Conservation (phyloP, 2,797 vertebrate species). For the Cossypha niveicapilla region DNA sequence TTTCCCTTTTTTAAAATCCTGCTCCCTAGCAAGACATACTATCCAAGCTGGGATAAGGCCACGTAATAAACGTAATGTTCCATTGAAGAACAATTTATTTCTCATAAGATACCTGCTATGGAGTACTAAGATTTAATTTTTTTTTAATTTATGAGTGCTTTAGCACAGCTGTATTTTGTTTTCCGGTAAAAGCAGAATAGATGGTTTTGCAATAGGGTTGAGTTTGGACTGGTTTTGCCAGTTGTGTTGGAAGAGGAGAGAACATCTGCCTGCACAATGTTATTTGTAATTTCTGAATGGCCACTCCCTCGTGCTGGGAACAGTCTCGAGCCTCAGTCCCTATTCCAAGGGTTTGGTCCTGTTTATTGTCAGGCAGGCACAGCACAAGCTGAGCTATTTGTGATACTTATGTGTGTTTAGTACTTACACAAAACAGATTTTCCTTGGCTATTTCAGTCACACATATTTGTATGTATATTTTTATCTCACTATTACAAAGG, state of each 20-base stretch:
- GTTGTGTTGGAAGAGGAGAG: neutral
- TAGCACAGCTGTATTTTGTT: neutral
- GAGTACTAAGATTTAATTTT: neutral
- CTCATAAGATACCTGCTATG: neutral
- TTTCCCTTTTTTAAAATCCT: neutral
- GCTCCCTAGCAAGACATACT: neutral
- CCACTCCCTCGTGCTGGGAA: neutral
- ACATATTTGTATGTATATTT: neutral
- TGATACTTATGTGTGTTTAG: fast-evolving
- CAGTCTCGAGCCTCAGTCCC: fast-evolving
- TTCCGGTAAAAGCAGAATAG: neutral
- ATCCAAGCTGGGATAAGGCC: neutral
- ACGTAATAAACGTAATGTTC: neutral
- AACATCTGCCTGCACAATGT: neutral
- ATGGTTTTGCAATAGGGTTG: neutral
- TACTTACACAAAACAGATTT: neutral
- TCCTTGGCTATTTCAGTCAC: neutral
- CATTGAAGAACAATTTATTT: neutral
- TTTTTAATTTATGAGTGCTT: neutral
- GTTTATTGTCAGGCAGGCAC: neutral
- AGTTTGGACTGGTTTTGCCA: neutral
- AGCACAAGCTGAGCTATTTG: neutral
- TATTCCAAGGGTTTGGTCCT: neutral
- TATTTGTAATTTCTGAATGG: neutral
- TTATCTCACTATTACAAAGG: neutral